Base-by-base conservation (phyloP, 1,140 invertebrate species). In the Whitmania pigra region DNA sequence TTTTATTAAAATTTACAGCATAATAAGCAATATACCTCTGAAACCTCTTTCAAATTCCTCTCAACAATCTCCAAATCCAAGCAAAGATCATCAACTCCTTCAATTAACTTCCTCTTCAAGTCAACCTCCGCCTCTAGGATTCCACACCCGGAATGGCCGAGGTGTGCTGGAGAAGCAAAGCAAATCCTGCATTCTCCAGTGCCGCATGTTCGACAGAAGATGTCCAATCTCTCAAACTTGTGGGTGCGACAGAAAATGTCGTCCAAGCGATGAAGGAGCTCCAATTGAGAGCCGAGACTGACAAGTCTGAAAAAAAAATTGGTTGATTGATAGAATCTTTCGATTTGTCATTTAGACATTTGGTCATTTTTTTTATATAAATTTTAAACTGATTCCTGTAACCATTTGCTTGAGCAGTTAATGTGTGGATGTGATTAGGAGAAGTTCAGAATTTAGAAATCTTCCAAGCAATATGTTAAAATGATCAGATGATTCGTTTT, bases 191-290 rank as follows among this genome's bases (percentile, higher is more conserved):
- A 63, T 31, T 22, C 29, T 63, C 22, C 29, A 25, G 57, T 63
- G 0, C 29, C 29, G 15, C 57, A 63, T 6, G 29, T 63, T 63
- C 29, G 22, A 20, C 57, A 63, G 29, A 25, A 63, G 29, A 63
- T 63, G 57, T 63, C 57, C 22, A 63, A 7, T 25, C 22, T 63
- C 29, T 63, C 57, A 13, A 18, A 63, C 22, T 31, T 63, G 29
- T 63, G 57, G 22, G 15, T 63, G 22, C 29, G 22, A 13, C 57
- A 63, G 57, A 25, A 63, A 25, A 63, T 31, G 22, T 63, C 57
- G 22, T 63, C 57, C 29, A 63, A 63, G 57, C 57, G 57, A 63
- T 63, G 57, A 13, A 63, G 22, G 11, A 63, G 57, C 22, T 63
- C 57, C 29, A 25, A 7, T 13, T 63, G 22, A 31, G 57, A 63